These are phyloP conservation scores for Porites lutea DNA, from an alignment of 64 coral and sea anemone genomes.

Conservation along the genomic window DNA sequence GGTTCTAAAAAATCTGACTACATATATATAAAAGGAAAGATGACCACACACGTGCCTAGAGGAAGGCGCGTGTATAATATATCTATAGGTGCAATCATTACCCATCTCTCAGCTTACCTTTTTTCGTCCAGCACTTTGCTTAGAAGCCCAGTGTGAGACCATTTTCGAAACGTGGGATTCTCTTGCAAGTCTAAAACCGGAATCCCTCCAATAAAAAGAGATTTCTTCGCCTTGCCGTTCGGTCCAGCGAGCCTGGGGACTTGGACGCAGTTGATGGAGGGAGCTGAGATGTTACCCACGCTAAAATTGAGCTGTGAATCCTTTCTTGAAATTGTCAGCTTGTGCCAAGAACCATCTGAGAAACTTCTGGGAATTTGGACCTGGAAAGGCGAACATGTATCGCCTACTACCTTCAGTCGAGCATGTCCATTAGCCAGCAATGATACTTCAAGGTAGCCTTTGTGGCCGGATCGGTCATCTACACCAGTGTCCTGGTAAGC, in stretches of 20 bases:
- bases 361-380: neutral
- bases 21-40: too few relatives aligned
- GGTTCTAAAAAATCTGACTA: too few relatives aligned
- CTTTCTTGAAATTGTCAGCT: slow-evolving; percentile 21
- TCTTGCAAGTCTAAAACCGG: neutral
- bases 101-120: neutral
- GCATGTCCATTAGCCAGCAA: slow-evolving; percentile 20
- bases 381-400: neutral
- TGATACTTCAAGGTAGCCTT: slow-evolving; percentile 48
- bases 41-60: too few relatives aligned
- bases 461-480: neutral
- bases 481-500: slow-evolving; percentile 38
- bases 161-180: neutral
- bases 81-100: neutral
- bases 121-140: neutral
- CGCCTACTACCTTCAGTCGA: neutral
- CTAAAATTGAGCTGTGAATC: neutral
- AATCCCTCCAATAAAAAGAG: slow-evolving; percentile 23
- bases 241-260: neutral
- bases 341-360: slow-evolving; percentile 41
- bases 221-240: neutral
- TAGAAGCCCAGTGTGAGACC: neutral
- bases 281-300: slow-evolving; percentile 5
- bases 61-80: neutral
- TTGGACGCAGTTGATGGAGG: neutral